Base-by-base conservation (phyloP, 2,113 vertebrate species). In the Pollachius pollachius region DNA sequence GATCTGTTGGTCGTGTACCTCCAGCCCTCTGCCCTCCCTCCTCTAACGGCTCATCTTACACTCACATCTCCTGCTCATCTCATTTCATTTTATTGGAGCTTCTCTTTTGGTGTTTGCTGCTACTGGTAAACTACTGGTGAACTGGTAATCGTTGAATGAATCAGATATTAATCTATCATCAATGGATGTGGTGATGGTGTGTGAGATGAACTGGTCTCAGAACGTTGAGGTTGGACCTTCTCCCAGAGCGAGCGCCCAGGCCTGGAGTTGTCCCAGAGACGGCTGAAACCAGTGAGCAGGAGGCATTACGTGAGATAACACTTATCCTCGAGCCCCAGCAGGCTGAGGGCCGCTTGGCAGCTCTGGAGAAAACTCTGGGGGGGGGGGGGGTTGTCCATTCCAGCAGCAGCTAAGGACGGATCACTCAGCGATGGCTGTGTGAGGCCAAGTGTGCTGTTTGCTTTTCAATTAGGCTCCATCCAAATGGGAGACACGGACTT, bases 401-500 rank as follows among this genome's bases (percentile, higher is more conserved):
- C 89, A 86, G 74, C 0, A 70, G 84, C 86, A 88, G 81, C 89
- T 88, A 90, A 87, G 89, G 87, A 88, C 85, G 85, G 72, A 87
- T 86, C 85, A 81, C 87, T 87, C 85, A 88, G 78, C 19, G 78
- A 81, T 84, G 86, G 78, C 78, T 73, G 76, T 82, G 88, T 82
- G 85, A 86, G 84, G 77, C 88, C 87, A 84, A 76, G 82, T 84
- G 86, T 88, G 66, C 84, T 90, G 88, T 90, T 90, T 90, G 77
- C 84, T 85, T 89, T 90, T 86, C 88, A 90, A 90, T 90, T 90
- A 90, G 85, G 80, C 81, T 80, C 81, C 84, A 86, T 84, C 71
- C 79, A 87, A 89, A 88, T 84, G 87, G 86, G 80, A 80, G 82
- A 84, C 82, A 82, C 72, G 81, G 79, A 83, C 80, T 81, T 88